phyloP scores from a whole-genome alignment of 2,888 invertebrate species.

The Strigamia transsilvanica region DNA sequence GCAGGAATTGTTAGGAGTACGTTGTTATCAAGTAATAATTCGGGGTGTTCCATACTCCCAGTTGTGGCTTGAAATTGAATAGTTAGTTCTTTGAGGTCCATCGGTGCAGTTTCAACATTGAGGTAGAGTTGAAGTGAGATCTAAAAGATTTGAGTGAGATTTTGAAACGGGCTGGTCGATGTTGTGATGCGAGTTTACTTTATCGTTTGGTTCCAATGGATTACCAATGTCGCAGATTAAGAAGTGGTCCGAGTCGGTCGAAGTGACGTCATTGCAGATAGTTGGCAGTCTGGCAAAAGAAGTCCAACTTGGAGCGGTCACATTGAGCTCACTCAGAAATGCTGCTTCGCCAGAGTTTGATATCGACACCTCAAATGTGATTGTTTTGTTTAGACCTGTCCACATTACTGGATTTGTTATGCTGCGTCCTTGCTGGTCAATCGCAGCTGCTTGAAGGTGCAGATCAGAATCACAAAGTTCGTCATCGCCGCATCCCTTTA shows the following conservation, averaged over 20 bases:
- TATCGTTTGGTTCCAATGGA: background rate
- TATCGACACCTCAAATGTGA: background rate
- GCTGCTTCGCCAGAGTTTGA: slow-evolving; percentile 18
- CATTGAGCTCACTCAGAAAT: background rate
- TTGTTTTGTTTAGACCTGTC: slow-evolving; percentile 6
- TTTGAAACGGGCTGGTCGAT: background rate
- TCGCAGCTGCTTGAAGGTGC: background rate
- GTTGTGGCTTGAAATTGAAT: background rate
- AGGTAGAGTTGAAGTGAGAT: background rate
- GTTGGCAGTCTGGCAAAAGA: background rate
- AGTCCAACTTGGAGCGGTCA: background rate
- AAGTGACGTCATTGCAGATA: background rate
- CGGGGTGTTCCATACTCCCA: background rate
- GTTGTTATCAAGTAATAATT: background rate
- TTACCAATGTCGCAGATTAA: slow-evolving; percentile 22
- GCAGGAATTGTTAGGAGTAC: background rate
- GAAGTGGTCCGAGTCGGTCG: background rate
- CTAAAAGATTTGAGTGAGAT: background rate
- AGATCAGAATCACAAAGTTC: background rate
- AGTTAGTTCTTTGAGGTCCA: background rate
- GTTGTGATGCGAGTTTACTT: background rate
- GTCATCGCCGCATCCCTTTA: slow-evolving; percentile 5
- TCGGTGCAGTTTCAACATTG: background rate
- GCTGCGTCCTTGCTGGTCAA: background rate
- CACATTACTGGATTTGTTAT: background rate